These are phyloP conservation scores for Saccopteryx bilineata DNA, from an alignment of 2,113 vertebrate species.

Conservation along the genomic window DNA sequence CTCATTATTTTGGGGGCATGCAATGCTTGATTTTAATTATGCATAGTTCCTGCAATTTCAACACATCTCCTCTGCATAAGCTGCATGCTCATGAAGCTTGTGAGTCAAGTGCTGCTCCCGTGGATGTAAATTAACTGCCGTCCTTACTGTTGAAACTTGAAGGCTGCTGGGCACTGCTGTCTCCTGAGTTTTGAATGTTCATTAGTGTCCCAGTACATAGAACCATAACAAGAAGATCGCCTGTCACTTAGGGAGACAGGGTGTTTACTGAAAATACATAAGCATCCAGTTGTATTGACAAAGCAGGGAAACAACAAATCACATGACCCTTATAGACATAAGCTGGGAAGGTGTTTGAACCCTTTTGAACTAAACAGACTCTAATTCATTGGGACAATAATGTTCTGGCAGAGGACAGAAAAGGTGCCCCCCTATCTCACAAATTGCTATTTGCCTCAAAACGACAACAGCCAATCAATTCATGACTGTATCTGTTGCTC, in stretches of 20 bases:
- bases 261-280: constrained; percentile 71
- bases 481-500: not conserved
- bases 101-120: constrained; percentile 66
- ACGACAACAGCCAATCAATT: not conserved
- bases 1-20: not conserved
- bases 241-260: not conserved
- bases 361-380: not conserved
- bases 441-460: not conserved
- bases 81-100: constrained; percentile 67
- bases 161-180: constrained; percentile 81
- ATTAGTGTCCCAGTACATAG: constrained; percentile 70
- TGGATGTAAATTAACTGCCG: constrained; percentile 57
- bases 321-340: constrained; percentile 31
- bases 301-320: constrained; percentile 62
- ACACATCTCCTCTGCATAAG: constrained; percentile 72
- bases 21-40: constrained; percentile 78
- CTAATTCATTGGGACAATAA: not conserved
- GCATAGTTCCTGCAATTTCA: constrained; percentile 73
- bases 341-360: not conserved
- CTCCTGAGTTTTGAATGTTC: constrained; percentile 74
- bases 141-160: constrained; percentile 79
- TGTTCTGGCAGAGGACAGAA: not conserved
- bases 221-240: constrained; percentile 72
- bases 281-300: constrained; percentile 61
- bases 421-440: not conserved